These are phyloP conservation scores for Callithrix jacchus DNA, from an alignment of 2,113 vertebrate species.

Conservation along the genomic window DNA sequence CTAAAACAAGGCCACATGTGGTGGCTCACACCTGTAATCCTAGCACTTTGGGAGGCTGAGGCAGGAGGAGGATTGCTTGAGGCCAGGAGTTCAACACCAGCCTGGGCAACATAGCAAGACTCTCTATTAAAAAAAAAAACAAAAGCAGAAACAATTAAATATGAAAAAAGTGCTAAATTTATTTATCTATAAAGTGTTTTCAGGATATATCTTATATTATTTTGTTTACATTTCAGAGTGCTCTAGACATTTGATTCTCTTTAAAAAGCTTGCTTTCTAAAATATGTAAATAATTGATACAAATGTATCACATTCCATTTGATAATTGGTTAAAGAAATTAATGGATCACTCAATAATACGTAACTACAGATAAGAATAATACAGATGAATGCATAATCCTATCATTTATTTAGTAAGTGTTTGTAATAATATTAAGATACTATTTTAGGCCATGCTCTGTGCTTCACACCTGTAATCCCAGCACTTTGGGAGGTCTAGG, in stretches of 20 bases:
- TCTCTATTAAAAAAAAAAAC: too few relatives aligned
- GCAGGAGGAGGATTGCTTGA: too few relatives aligned
- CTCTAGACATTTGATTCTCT: background rate
- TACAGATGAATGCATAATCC: background rate
- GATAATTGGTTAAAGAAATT: background rate
- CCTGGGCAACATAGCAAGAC: too few relatives aligned
- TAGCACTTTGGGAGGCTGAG: too few relatives aligned
- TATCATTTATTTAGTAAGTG: background rate
- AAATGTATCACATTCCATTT: background rate
- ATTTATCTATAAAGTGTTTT: background rate
- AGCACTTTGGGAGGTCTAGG: background rate
- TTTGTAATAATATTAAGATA: background rate
- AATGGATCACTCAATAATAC: background rate
- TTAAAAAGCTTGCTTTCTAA: background rate
- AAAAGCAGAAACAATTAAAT: background rate
- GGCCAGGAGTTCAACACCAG: too few relatives aligned
- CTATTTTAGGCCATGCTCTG: background rate
- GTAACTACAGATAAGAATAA: background rate
- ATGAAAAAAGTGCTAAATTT: background rate
- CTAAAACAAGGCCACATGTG: background rate
- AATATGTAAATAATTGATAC: background rate
- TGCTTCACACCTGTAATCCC: background rate
- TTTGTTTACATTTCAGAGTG: background rate
- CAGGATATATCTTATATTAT: background rate
- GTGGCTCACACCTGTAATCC: too few relatives aligned